A percentile compares a stretch with the other conserved stretches of the same genome.
Conservation (phyloP, 2,113 vertebrate species). For the Megaleporinus macrocephalus region DNA sequence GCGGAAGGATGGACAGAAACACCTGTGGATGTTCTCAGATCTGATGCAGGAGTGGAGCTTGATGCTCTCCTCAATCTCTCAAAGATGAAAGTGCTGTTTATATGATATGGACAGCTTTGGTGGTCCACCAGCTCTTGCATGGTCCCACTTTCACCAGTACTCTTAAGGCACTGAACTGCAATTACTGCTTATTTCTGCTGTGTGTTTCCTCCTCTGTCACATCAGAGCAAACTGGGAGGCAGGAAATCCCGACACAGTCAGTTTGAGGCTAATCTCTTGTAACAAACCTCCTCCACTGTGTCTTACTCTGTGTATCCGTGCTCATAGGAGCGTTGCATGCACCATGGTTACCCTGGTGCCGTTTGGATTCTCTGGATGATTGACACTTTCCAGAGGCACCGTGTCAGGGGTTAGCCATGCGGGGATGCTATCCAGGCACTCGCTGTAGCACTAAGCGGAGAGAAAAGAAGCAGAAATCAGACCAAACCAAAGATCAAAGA, state of each 20-base stretch:
- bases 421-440: not conserved
- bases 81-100: too few species aligned
- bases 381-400: conserved; percentile 1
- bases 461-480: not conserved
- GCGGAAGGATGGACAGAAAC: too few species aligned
- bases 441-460: not conserved
- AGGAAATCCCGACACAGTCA: not conserved
- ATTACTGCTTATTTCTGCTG: not conserved
- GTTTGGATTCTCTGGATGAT: not conserved
- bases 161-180: too few species aligned
- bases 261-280: conserved; percentile 8
- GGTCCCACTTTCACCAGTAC: too few species aligned
- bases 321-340: too few species aligned
- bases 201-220: not conserved
- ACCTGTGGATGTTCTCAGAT: too few species aligned
- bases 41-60: too few species aligned
- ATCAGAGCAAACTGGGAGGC: not conserved
- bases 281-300: not conserved
- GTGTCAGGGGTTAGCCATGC: not conserved
- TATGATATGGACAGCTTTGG: too few species aligned
- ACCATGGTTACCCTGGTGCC: too few species aligned
- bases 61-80: too few species aligned
- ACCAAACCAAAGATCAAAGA: not conserved
- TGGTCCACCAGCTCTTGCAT: too few species aligned
- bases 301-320: not conserved